A percentile compares a stretch with the other conserved stretches of the same genome.
Evolutionary conservation across 2,113 vertebrate genomes (phyloP).

Genomic region (Ammodytes dubius): DNA sequence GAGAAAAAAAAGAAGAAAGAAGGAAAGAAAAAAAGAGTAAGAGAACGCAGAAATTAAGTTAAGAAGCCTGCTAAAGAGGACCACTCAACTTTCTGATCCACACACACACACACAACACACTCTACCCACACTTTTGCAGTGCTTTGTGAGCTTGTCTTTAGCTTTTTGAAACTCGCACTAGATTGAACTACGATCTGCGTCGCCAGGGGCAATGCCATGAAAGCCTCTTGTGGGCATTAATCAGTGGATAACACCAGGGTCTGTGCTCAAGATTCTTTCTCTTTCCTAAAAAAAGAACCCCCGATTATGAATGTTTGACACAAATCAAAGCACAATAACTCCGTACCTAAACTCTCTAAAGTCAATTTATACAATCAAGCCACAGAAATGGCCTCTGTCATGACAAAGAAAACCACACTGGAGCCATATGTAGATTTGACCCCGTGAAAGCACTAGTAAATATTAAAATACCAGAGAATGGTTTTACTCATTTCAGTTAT

Average conservation of each 20-base stretch:
- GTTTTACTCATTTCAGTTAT: conserved; percentile 18
- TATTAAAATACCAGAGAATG: conserved; percentile 17
- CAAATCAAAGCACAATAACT: not conserved
- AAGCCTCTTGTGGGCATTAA: conserved; percentile 31
- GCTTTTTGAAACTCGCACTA: not conserved
- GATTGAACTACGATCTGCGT: conserved; percentile 2
- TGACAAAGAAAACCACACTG: conserved; percentile 7
- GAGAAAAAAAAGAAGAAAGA: not conserved
- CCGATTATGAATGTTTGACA: conserved; percentile 9
- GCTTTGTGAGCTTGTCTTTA: conserved; percentile 20
- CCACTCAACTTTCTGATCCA: conserved; percentile 64
- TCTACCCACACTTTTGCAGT: conserved; percentile 4
- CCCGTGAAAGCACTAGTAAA: not conserved
- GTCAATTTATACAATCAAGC: not conserved
- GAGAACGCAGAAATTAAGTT: conserved; percentile 47
- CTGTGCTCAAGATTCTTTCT: not conserved
- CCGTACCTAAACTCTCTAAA: not conserved
- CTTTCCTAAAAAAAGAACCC: not conserved
- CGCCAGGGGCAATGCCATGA: not conserved
- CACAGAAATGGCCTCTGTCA: not conserved
- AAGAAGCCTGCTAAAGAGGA: conserved; percentile 57
- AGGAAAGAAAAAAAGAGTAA: not conserved
- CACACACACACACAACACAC: conserved; percentile 25
- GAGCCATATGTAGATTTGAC: conserved; percentile 3
- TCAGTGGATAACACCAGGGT: conserved; percentile 18